Base-by-base conservation (phyloP, 2,888 invertebrate genomes). In the Steinernema carpocapsae region DNA sequence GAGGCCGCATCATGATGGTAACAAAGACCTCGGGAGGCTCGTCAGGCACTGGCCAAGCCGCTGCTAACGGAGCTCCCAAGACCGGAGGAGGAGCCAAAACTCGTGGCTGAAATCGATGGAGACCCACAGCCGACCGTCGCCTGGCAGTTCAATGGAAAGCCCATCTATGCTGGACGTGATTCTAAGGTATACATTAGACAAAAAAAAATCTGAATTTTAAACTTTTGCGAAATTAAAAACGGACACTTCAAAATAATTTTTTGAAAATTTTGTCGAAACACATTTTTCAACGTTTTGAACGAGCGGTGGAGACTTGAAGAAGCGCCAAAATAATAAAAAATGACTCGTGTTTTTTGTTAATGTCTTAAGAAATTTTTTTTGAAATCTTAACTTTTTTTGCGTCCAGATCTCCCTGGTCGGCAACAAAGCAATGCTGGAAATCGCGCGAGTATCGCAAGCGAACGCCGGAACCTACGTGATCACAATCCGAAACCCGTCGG, bases 71-170 rank as follows among this genome's bases (percentile, higher is more conserved):
- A 14, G 46, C 24, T 10, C 48, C 72, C 32, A 52, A 64, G 24
- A 59, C 74, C 45, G 72, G 52, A 17, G 80, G 78, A 80, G 72
- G 85, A 83, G 22, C 85, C 84, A 22, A 86, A 84, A 76, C 84
- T 87, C 76, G 79, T 79, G 24, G 84, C 81, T 29, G 77, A 80
- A 43, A 77, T 87, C 42, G 84, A 83, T 70, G 87, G 87, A 45
- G 79, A 82, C 26, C 87, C 87, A 10, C 76, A 79, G 72, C 87
- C 87, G 22, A 82, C 79, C 2, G 84, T 87, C 14, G 70, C 76
- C 19, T 87, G 87, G 87, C 77, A 80, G 10, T 83, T 81, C 79
- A 87, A 87, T 74, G 86, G 86, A 74, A 78, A 80, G 73, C 81
- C 79, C 14, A 29, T 71, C 10, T 37, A 71, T 56, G 77, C 77